Conservation (phyloP, 35 echinoderm and acorn worm species). For the Ophioderma brevispina region DNA sequence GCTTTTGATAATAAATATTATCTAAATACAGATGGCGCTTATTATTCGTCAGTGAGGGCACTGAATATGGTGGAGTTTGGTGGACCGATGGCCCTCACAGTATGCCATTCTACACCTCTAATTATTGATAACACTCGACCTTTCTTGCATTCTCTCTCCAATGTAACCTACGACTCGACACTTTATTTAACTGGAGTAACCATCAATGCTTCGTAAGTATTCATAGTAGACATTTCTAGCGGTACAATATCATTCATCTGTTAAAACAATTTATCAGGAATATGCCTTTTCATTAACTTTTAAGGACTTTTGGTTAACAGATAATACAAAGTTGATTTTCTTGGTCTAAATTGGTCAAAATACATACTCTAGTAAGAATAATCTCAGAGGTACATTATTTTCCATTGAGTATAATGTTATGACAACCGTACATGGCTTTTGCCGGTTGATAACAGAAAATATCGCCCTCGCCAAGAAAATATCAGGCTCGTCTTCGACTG, state of each 20-base stretch:
- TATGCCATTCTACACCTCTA: slow-evolving; percentile 45
- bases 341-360: not conserved
- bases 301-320: too few species aligned
- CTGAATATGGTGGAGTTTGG: slow-evolving; percentile 61
- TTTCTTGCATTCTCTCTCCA: slow-evolving; percentile 16
- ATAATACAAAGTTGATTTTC: not conserved
- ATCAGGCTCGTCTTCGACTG: too few species aligned
- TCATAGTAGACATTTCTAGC: not conserved
- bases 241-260: not conserved
- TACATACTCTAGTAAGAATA: not conserved
- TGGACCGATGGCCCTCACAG: slow-evolving; percentile 43
- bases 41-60: slow-evolving; percentile 34
- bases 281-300: not conserved
- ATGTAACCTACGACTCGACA: slow-evolving; percentile 27
- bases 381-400: too few species aligned
- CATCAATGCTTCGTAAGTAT: slow-evolving; percentile 28
- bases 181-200: not conserved
- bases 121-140: slow-evolving; percentile 57
- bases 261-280: not conserved
- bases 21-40: slow-evolving; percentile 45
- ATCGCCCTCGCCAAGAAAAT: too few species aligned
- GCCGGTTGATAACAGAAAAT: too few species aligned
- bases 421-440: too few species aligned
- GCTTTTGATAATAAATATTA: too few species aligned
- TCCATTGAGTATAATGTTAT: too few species aligned